Evolutionary conservation across 2,888 invertebrate genomes (phyloP), one percentile per base, ranked within the genome.

Genomic region (Nyleta sp.): DNA sequence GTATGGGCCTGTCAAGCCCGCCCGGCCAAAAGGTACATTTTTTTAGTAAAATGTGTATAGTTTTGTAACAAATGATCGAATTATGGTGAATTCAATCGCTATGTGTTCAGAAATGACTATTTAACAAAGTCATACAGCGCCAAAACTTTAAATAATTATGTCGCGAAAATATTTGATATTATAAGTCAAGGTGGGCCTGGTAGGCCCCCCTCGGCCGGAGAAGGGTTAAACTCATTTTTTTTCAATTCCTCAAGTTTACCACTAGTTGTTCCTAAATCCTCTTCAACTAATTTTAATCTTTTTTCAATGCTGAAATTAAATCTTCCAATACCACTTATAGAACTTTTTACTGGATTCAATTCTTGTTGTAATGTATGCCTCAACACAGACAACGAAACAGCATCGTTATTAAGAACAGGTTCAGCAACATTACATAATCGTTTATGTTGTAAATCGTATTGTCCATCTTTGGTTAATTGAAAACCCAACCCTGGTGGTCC

Each of bases 371-470:
- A 4, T 20, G 20, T 46, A 22, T 46, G 18, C 17, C 18, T 60
- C n/a, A n/a, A n/a, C n/a, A n/a, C n/a, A n/a, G n/a, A n/a, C n/a
- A n/a, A n/a, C n/a, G n/a, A n/a, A n/a, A n/a, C n/a, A n/a, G n/a
- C n/a, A n/a, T n/a, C n/a, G n/a, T n/a, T n/a, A n/a, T n/a, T n/a
- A n/a, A n/a, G n/a, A n/a, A n/a, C n/a, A n/a, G n/a, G n/a, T n/a
- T n/a, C n/a, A n/a, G 38, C 42, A n/a, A 59, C 2, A 28, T 59
- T 42, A 40, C 22, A 22, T 24, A 59, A 24, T 42, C 59, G 18
- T 28, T 42, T 59, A 28, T 59, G 22, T 59, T 42, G 11, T 15
- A 59, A 15, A 42, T 59, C 59, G 17, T 13, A 60, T 10, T 64
- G 24, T 1, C 33, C 33, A 28, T 64, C 35, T 7, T 50, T 6